These are phyloP conservation scores for Forbesichthys papilliferus DNA, from an alignment of 2,113 vertebrate species.

Conservation along the genomic window DNA sequence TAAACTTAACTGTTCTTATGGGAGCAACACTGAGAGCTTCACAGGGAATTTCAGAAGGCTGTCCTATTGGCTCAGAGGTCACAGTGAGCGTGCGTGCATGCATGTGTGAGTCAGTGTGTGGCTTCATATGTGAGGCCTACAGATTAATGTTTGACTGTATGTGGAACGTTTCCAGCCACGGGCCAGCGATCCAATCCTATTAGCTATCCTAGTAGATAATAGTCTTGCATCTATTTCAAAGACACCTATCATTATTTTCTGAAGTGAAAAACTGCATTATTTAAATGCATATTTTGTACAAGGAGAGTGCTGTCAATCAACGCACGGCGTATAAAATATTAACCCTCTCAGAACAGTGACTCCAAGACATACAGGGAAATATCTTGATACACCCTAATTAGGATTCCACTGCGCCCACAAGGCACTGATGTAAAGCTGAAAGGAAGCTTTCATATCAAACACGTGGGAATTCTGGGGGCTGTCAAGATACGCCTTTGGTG, in stretches of 20 bases:
- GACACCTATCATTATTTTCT: background rate
- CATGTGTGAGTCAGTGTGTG: conserved; percentile 1
- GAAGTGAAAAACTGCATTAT: background rate
- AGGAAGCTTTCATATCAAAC: conserved; percentile 42
- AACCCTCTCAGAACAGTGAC: background rate
- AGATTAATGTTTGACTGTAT: background rate
- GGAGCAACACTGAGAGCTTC: conserved; percentile 39
- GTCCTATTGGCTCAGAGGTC: conserved; percentile 45
- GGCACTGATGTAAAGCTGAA: conserved; percentile 29
- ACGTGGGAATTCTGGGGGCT: conserved; percentile 57
- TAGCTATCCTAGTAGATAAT: background rate
- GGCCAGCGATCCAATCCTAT: too few species aligned
- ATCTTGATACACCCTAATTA: conserved; percentile 51
- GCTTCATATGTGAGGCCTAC: conserved; percentile 6
- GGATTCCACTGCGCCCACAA: conserved; percentile 26
- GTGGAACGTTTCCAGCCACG: conserved; percentile 1
- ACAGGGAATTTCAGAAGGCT: conserved; percentile 39
- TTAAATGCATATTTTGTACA: conserved; percentile 2
- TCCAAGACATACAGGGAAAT: conserved; percentile 10
- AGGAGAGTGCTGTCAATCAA: background rate
- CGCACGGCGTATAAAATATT: background rate
- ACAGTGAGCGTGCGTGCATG: conserved; percentile 2
- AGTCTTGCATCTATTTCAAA: conserved; percentile 3
- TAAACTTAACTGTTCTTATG: conserved; percentile 59
- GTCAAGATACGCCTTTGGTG: conserved; percentile 52